These are phyloP conservation scores for Trissolcus brochymenae DNA, from an alignment of 2,888 invertebrate genomes.

Conservation along the genomic window DNA sequence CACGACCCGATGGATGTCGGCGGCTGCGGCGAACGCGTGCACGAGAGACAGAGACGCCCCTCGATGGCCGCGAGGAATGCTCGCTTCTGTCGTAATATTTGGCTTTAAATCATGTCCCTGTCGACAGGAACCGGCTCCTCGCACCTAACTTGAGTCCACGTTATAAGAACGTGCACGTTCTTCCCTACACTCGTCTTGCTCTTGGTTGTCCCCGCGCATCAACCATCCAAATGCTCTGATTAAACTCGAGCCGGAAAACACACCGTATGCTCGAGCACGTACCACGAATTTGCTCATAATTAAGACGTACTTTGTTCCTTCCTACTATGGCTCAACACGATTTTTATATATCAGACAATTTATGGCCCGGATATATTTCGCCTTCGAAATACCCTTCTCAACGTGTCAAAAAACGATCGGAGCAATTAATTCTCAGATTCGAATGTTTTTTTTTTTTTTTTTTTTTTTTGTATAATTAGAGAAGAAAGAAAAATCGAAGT, in stretches of 20 bases:
- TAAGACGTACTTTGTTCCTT: slow-evolving; percentile 48
- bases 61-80: slow-evolving; percentile 70
- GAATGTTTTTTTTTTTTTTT: too few species aligned
- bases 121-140: slow-evolving; percentile 68
- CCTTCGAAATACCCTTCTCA: too few species aligned
- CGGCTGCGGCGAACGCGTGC: slow-evolving; percentile 45
- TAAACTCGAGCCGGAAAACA: slow-evolving; percentile 41
- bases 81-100: slow-evolving; percentile 75
- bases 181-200: slow-evolving; percentile 15
- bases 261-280: slow-evolving; percentile 50
- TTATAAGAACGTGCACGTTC: slow-evolving; percentile 54
- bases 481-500: too few species aligned
- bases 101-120: slow-evolving; percentile 76
- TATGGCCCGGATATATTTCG: slow-evolving; percentile 10
- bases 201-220: too few species aligned
- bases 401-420: too few species aligned
- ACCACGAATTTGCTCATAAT: slow-evolving; percentile 46
- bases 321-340: slow-evolving; percentile 21
- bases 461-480: too few species aligned
- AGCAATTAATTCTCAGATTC: neutral
- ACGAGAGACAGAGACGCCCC: slow-evolving; percentile 59
- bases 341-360: slow-evolving; percentile 41
- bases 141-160: slow-evolving; percentile 58
- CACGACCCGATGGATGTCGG: slow-evolving; percentile 61
- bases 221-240: slow-evolving; percentile 30